Base-by-base conservation (phyloP, 2,113 vertebrate genomes). In the Crotalus viridis region DNA sequence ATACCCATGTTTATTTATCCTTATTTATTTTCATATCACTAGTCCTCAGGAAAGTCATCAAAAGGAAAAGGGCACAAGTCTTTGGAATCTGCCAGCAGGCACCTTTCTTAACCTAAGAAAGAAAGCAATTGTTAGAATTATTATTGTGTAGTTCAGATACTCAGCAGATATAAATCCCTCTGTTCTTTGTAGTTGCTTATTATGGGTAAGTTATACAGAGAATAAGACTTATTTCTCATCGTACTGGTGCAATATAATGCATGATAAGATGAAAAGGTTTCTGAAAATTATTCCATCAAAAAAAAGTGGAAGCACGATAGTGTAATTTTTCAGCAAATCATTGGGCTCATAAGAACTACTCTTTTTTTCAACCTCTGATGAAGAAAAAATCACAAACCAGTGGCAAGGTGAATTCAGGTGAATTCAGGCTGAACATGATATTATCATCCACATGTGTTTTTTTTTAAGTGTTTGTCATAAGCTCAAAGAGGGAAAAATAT, bases 11-110 rank as follows among this genome's bases (percentile, higher is more conserved):
- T 94, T 89, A 91, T 87, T 94, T 91, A 59, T 91, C 21, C 54
- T 59, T 81, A 92, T 94, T 74, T 95, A 89, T 94, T 95, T 95
- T 96, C 94, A 95, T 93, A 95, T 96, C 95, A 93, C 91, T 87
- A 7, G 54, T 33, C 90, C 92, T 87, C 57, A 64, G 22, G 33
- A 81, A 92, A 94, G 88, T 85, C 56, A 93, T 96, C 81, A 93
- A 89, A 92, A 92, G 26, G 43, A 94, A 89, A 33, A 33, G 33
- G 33, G 33, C 33, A 33, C 33, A 52, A 91, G 5, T 74, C 85
- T 22, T 90, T 61, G 54, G 48, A 28, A 88, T 59, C 85, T 88
- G 61, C 51, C 55, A 39, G 90, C 90, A 90, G 51, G 89, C 19
- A 64, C 33, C 85, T 55, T 69, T 87, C 39, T 69, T 21, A 88